phyloP scores from a whole-genome alignment of 2,888 invertebrate species.

The Agrilus biguttatus region DNA sequence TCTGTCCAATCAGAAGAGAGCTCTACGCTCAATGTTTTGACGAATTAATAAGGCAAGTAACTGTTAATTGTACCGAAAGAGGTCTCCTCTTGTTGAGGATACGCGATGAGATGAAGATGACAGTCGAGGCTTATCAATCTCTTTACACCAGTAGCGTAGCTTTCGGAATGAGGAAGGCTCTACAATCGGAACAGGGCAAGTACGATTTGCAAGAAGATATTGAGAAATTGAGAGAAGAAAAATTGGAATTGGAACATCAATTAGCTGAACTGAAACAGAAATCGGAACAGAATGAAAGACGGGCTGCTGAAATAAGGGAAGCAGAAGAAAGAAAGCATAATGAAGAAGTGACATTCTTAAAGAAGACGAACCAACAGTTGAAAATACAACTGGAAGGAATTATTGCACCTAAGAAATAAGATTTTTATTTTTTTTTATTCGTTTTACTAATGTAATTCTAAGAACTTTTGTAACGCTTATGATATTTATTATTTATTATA shows the following conservation, averaged over 20 bases:
- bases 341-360: conserved; percentile 83
- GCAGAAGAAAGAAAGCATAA: conserved; percentile 86
- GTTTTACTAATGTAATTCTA: background rate
- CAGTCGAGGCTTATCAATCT: conserved; percentile 91
- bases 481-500: no score
- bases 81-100: conserved; percentile 85
- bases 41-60: conserved; percentile 86
- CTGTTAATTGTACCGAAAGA: conserved; percentile 92
- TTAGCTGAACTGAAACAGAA: conserved; percentile 48
- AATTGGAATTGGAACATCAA: conserved; percentile 47
- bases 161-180: conserved; percentile 95
- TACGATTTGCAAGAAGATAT: conserved; percentile 65
- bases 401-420: conserved; percentile 82
- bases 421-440: conserved; percentile 3
- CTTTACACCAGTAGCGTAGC: conserved; percentile 95
- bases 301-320: conserved; percentile 66
- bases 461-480: no score
- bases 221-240: conserved; percentile 51
- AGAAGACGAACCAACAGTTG: conserved; percentile 86
- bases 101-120: conserved; percentile 91
- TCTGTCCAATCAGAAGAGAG: conserved; percentile 86
- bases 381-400: conserved; percentile 92
- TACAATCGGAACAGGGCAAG: conserved; percentile 85
- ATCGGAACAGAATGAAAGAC: conserved; percentile 69
- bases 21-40: conserved; percentile 94